phyloP scores from a whole-genome alignment of 2,888 invertebrate genomes.

The Drosophila subsilvestris region DNA sequence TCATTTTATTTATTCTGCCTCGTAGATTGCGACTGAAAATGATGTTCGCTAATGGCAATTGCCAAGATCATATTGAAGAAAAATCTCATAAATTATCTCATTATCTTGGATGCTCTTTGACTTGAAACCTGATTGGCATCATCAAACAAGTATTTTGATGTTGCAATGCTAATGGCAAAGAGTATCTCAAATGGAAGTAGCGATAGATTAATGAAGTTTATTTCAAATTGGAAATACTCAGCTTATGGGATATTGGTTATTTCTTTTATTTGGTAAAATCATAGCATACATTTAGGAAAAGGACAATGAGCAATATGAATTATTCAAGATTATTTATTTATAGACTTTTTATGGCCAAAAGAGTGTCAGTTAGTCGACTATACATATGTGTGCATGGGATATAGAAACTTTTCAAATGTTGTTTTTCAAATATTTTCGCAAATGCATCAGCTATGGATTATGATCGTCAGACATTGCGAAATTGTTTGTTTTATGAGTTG shows the following conservation, averaged over 20 bases:
- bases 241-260: too few relatives aligned
- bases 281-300: conserved; percentile 6
- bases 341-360: not conserved
- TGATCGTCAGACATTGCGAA: conserved; percentile 50
- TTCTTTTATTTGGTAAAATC: not conserved
- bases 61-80: not conserved
- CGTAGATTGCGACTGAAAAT: too few relatives aligned
- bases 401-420: conserved; percentile 8
- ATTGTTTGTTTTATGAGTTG: conserved; percentile 47
- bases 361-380: conserved; percentile 10
- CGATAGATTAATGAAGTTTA: not conserved
- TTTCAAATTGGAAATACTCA: not conserved
- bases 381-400: not conserved
- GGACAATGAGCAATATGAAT: not conserved
- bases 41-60: not conserved
- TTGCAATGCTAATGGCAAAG: not conserved
- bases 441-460: conserved; percentile 44
- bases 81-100: not conserved
- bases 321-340: not conserved
- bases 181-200: not conserved
- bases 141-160: not conserved
- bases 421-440: conserved; percentile 8
- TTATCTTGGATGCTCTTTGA: not conserved
- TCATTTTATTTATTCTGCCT: not conserved
- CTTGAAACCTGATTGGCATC: not conserved